Percentiles rank a stretch among this genome's conserved stretches.
These are phyloP conservation scores for Macroramphosus scolopax DNA, from an alignment of 2,797 vertebrate genomes.

Conservation along the genomic window DNA sequence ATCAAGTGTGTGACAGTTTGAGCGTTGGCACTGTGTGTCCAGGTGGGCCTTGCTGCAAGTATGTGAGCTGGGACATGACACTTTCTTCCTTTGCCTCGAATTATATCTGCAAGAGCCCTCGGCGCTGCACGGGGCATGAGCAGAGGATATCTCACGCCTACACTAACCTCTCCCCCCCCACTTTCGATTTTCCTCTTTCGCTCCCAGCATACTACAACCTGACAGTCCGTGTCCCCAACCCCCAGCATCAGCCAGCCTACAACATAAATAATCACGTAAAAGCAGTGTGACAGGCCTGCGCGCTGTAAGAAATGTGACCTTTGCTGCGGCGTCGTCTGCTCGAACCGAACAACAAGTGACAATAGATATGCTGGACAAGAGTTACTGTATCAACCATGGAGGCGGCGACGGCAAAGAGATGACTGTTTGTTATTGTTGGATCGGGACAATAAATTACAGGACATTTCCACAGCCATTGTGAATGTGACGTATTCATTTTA, in stretches of 20 bases:
- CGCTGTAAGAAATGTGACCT: constrained; percentile 50
- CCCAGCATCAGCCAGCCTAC: constrained; percentile 33
- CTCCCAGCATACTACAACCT: constrained; percentile 45
- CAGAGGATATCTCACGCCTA: constrained; percentile 45
- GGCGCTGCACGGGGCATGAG: constrained; percentile 38
- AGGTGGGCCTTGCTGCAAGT: constrained; percentile 14
- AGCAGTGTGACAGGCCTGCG: constrained; percentile 51
- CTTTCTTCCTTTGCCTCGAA: constrained; percentile 58
- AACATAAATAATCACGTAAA: constrained; percentile 54
- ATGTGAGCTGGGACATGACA: constrained; percentile 28
- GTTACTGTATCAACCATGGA: constrained; percentile 10
- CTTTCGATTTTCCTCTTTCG: constrained; percentile 20
- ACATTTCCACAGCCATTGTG: no score
- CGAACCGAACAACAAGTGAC: constrained; percentile 29
- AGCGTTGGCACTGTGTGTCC: no score
- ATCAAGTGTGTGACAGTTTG: no score
- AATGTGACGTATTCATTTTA: constrained; percentile 7
- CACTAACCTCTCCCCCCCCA: constrained; percentile 38
- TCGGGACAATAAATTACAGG: no score
- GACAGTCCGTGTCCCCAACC: constrained; percentile 43
- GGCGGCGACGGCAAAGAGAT: constrained; percentile 1
- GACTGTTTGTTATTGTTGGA: constrained; percentile 15
- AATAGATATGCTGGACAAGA: constrained; percentile 18
- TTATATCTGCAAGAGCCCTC: constrained; percentile 54
- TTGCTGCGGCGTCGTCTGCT: constrained; percentile 27